These are phyloP conservation scores for Nyctalus aviator DNA, from an alignment of 2,797 vertebrate species.

Conservation along the genomic window DNA sequence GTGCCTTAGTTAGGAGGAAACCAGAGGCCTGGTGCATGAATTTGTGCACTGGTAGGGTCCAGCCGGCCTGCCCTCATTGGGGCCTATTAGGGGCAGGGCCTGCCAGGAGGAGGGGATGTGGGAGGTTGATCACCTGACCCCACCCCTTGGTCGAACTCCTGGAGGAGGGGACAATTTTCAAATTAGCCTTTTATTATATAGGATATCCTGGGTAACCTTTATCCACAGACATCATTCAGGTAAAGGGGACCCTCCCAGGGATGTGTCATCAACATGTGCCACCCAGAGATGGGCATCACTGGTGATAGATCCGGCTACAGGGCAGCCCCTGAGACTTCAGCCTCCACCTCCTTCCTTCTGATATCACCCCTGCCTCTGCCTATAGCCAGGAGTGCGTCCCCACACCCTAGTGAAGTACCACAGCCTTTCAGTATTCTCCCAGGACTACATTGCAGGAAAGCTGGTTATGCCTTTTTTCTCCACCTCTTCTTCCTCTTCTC, in stretches of 20 bases:
- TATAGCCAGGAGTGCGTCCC: not conserved
- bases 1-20: not conserved
- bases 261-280: not conserved
- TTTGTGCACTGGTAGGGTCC: too few relatives aligned
- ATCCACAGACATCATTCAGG: not conserved
- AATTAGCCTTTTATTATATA: too few relatives aligned
- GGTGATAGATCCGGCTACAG: not conserved
- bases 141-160: too few relatives aligned
- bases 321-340: not conserved
- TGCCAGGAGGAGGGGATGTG: too few relatives aligned
- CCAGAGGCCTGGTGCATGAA: too few relatives aligned
- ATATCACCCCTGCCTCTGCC: fast-evolving
- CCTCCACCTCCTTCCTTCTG: too few relatives aligned
- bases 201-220: not conserved
- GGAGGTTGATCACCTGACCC: too few relatives aligned
- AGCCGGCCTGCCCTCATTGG: too few relatives aligned
- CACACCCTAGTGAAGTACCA: not conserved
- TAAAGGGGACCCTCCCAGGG: not conserved
- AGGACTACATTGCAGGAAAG: not conserved
- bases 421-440: not conserved
- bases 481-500: not conserved
- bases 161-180: too few relatives aligned
- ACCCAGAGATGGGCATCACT: not conserved
- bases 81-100: too few relatives aligned
- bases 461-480: not conserved